Base-by-base conservation (phyloP, 2,113 vertebrate species). In the Nestor notabilis region DNA sequence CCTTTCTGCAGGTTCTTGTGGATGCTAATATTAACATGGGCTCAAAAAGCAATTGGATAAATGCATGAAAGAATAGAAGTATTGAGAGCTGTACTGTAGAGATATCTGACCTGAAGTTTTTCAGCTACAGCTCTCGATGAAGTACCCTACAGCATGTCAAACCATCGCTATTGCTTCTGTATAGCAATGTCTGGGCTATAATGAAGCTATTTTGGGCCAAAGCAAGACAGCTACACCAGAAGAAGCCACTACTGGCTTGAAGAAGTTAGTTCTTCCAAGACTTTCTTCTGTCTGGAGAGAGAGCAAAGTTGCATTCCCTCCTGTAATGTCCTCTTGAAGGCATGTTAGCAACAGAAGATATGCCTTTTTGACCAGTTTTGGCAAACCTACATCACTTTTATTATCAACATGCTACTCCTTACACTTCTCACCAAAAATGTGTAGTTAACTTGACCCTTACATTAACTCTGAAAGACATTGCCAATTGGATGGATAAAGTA, bases 101-200 rank as follows among this genome's bases (percentile, higher is more conserved):
- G 33, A 41, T 11, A 50, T 7, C 23, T 0, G 4, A 35, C 29
- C 29, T 43, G 24, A 24, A 43, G 13, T 17, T 19, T 20, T 43
- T 33, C 6, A 15, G 37, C 64, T n/a, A 28, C 24, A 64, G 64
- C 43, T 70, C 63, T 25, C 21, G 1, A 44, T 31, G 18, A 18
- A 64, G 16, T 6, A 41, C 53, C 61, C 24, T 3, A 37, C 50
- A 41, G 69, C 17, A 41, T 27, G 29, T 68, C 46, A 61, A 5
- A 69, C 21, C 35, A 63, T 17, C 27, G 4, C 27, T n/a, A 2
- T 5, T 24, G 13, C 14, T 71, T 71, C n/a, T 53, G n/a, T 39
- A 8, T 5, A 8, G 20, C 1, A 14, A 24, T 18, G 12, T 13
- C 47, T 3, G 5, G 35, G n/a, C 31, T 37, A 2, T 5, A 27